Evolutionary conservation across 2,888 invertebrate species (phyloP).

Genomic region (Acleris laterana): DNA sequence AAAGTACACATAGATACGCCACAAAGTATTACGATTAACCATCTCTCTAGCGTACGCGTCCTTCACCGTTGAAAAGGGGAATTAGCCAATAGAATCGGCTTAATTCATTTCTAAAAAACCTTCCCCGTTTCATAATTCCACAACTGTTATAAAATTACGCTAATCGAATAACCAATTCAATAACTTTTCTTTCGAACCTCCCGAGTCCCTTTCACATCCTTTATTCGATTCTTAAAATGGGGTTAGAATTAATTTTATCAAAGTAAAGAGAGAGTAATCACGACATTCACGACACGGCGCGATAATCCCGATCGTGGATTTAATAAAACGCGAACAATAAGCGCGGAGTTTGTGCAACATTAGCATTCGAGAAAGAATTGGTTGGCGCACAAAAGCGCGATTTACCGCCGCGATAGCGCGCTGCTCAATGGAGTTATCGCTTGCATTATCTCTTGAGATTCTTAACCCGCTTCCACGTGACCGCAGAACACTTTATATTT

Average conservation of each 20-base stretch:
- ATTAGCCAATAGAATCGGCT: background rate
- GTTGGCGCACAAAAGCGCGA: slow-evolving; percentile 15
- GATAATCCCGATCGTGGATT: slow-evolving; percentile 65
- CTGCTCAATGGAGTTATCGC: slow-evolving; percentile 18
- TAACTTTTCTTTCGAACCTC: slow-evolving; percentile 23
- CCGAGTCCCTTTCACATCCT: slow-evolving; percentile 26
- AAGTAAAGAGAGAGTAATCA: slow-evolving; percentile 36
- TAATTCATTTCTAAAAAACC: slow-evolving; percentile 19
- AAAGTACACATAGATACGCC: slow-evolving; percentile 4
- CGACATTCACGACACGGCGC: slow-evolving; percentile 40
- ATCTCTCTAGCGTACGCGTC: background rate
- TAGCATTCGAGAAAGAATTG: slow-evolving; percentile 49
- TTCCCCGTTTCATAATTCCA: slow-evolving; percentile 10
- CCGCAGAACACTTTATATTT: background rate
- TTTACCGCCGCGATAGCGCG: slow-evolving; percentile 9
- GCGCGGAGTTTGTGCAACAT: slow-evolving; percentile 57
- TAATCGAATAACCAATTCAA: slow-evolving; percentile 36
- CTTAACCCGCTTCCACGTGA: slow-evolving; percentile 16
- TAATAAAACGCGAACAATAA: slow-evolving; percentile 71
- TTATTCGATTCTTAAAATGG: slow-evolving; percentile 32
- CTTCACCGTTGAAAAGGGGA: background rate
- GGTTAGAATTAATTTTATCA: slow-evolving; percentile 33
- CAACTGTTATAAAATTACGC: slow-evolving; percentile 29
- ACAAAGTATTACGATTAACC: background rate
- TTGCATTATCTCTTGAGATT: slow-evolving; percentile 21